phyloP scores from a whole-genome alignment of 2,113 vertebrate species.

The Nesoenas mayeri region DNA sequence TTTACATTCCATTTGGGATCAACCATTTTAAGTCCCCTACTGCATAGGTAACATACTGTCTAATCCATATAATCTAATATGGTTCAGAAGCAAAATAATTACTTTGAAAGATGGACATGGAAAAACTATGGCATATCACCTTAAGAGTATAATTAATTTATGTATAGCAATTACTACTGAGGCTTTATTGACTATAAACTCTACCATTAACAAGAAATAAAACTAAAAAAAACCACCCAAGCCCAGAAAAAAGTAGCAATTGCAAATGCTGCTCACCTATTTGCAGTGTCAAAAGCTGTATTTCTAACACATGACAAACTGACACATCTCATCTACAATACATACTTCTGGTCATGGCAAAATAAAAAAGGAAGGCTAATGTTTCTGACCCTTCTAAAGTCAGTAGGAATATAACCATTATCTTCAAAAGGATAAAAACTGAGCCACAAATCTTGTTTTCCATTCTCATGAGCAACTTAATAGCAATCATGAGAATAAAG shows the following conservation, averaged over 20 bases:
- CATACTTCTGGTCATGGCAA: background rate
- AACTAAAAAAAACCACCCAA: background rate
- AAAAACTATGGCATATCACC: background rate
- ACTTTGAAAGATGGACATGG: background rate
- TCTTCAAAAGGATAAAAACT: constrained; percentile 40
- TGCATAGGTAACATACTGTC: background rate
- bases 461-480: constrained; percentile 52
- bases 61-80: background rate
- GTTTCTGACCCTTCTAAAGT: constrained; percentile 4
- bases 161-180: background rate
- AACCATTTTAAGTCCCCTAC: background rate
- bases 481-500: constrained; percentile 15
- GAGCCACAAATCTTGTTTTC: constrained; percentile 46
- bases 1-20: constrained; percentile 21
- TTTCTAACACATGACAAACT: constrained; percentile 22
- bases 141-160: background rate
- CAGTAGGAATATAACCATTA: background rate
- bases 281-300: background rate
- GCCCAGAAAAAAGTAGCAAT: background rate
- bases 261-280: background rate
- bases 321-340: background rate
- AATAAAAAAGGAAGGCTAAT: background rate
- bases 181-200: background rate
- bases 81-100: background rate
- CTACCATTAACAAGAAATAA: background rate